Percentiles rank a stretch among this genome's conserved stretches.
These are phyloP conservation scores for Pithecia hirsuta DNA, from an alignment of 2,797 vertebrate genomes.

Conservation along the genomic window DNA sequence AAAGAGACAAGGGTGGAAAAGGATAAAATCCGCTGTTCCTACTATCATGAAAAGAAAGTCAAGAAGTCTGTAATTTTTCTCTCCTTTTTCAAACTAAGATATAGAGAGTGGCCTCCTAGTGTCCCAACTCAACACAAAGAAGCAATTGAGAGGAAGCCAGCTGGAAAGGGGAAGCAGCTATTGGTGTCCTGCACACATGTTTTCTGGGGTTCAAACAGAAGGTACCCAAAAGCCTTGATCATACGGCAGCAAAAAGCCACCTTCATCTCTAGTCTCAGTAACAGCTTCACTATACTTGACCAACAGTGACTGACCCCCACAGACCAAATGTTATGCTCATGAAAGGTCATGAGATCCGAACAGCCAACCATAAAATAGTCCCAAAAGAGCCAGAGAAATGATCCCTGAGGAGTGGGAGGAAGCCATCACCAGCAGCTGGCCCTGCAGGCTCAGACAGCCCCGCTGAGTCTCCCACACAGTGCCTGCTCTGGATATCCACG, in stretches of 20 bases:
- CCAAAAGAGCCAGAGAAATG: not conserved
- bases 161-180: not conserved
- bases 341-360: slow-evolving; percentile 60
- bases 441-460: slow-evolving; percentile 16
- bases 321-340: not conserved
- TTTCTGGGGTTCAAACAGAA: not conserved
- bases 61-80: not conserved
- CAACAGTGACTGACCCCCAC: not conserved
- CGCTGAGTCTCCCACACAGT: not conserved
- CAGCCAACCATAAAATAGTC: not conserved
- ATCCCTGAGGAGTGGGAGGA: slow-evolving; percentile 11
- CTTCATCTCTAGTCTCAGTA: not conserved
- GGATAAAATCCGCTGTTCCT: not conserved
- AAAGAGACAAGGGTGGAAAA: not conserved
- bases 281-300: not conserved
- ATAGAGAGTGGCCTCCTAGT: not conserved
- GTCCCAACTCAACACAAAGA: not conserved
- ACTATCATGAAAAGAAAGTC: not conserved
- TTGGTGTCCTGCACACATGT: not conserved
- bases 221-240: not conserved
- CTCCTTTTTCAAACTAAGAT: not conserved
- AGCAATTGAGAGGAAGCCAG: not conserved
- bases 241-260: not conserved
- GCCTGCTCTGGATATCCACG: not conserved
- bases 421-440: slow-evolving; percentile 50